A percentile compares a stretch with the other conserved stretches of the same genome.
Conservation (phyloP, 1,140 invertebrate species). For the Drepana arcuata region DNA sequence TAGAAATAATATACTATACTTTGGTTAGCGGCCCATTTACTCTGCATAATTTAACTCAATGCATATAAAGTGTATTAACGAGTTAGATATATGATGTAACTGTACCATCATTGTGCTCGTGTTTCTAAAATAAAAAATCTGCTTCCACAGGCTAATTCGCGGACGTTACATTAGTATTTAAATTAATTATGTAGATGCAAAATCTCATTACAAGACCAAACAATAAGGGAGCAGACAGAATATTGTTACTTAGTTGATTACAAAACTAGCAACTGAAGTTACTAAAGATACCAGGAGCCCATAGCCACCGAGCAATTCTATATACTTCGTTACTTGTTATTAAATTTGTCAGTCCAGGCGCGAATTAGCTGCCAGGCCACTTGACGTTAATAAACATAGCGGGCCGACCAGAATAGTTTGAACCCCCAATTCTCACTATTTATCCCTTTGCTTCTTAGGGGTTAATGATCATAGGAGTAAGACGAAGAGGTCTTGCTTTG, state of each 20-base stretch:
- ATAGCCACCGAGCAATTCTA: slow-evolving; percentile 7
- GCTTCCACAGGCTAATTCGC: not conserved
- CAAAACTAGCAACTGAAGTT: not conserved
- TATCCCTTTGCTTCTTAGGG: not conserved
- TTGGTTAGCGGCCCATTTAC: too few species aligned
- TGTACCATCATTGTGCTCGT: too few species aligned
- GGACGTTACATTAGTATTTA: not conserved
- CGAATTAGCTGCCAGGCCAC: slow-evolving; percentile 21
- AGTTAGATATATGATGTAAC: too few species aligned
- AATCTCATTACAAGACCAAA: not conserved
- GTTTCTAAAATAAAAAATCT: too few species aligned
- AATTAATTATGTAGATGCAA: not conserved
- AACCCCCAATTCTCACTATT: slow-evolving; percentile 3
- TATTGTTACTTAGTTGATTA: not conserved
- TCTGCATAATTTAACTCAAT: too few species aligned
- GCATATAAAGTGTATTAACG: too few species aligned
- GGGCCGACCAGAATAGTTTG: slow-evolving; percentile 4
- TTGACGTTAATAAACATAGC: slow-evolving; percentile 26
- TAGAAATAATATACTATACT: too few species aligned
- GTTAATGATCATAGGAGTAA: not conserved
- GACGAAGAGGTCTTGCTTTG: slow-evolving; percentile 3
- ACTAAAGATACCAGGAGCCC: slow-evolving; percentile 1
- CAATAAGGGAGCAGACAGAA: not conserved
- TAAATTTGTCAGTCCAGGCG: slow-evolving; percentile 25
- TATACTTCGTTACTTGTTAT: slow-evolving; percentile 20